A percentile compares a stretch with the other conserved stretches of the same genome.
Conservation (phyloP, 2,113 vertebrate genomes). For the Tragelaphus scriptus region DNA sequence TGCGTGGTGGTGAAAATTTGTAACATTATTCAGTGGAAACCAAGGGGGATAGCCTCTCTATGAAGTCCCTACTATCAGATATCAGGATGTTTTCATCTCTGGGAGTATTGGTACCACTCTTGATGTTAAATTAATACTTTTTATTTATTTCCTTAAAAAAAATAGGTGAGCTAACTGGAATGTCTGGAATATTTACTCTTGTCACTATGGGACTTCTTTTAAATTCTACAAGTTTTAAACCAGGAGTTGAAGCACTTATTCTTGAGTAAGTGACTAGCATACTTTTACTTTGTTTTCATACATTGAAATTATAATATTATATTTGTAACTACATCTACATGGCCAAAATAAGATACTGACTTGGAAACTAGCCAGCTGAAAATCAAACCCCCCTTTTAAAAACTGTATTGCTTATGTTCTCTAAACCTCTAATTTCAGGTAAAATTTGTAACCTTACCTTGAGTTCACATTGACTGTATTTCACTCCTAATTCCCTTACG, state of each 20-base stretch:
- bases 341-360: neutral
- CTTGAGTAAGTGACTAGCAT: conserved; percentile 50
- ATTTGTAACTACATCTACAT: neutral
- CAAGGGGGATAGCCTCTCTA: neutral
- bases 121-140: neutral
- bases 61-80: neutral
- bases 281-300: conserved; percentile 10
- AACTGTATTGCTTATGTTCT: neutral
- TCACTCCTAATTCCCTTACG: neutral
- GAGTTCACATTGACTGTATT: neutral
- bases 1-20: neutral
- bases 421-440: neutral
- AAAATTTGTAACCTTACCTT: neutral
- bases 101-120: neutral
- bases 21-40: neutral
- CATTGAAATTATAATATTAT: neutral
- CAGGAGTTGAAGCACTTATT: conserved; percentile 54
- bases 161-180: conserved; percentile 47
- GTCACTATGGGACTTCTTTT: conserved; percentile 56
- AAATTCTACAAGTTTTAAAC: conserved; percentile 66
- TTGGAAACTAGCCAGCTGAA: neutral
- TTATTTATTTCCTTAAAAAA: conserved; percentile 12
- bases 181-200: conserved; percentile 66
- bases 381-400: neutral
- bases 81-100: neutral